These are phyloP conservation scores for Paradoxurus hermaphroditus DNA, from an alignment of 2,113 vertebrate species.

Conservation along the genomic window DNA sequence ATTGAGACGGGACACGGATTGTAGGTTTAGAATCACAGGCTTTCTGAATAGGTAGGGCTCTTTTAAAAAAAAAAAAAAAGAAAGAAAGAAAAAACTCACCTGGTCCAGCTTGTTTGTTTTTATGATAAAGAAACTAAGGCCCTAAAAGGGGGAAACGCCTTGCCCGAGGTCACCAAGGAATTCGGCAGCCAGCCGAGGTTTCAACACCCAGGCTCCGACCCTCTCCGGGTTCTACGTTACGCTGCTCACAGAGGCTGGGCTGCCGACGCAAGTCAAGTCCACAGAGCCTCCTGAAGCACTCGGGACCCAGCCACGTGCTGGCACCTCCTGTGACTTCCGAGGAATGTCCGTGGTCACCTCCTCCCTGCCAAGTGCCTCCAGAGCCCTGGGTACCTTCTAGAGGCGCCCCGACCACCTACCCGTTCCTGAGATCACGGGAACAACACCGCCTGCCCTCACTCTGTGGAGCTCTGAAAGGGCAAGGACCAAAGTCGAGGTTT, in stretches of 20 bases:
- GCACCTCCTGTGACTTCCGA: not conserved
- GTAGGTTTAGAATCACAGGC: not conserved
- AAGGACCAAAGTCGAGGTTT: not conserved
- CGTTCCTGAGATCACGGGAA: not conserved
- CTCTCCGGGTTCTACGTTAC: not conserved
- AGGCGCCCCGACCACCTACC: rapidly evolving
- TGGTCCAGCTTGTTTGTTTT: not conserved
- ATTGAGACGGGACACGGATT: not conserved
- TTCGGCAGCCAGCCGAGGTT: not conserved
- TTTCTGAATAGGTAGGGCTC: not conserved
- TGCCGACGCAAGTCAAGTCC: no score
- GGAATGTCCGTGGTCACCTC: rapidly evolving
- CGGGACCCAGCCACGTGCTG: rapidly evolving
- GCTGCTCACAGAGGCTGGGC: not conserved
- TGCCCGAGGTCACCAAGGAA: not conserved
- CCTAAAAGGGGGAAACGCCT: not conserved
- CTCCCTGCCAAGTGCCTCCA: rapidly evolving
- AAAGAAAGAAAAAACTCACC: not conserved
- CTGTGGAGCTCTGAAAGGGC: not conserved
- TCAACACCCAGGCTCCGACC: not conserved
- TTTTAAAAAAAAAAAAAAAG: not conserved
- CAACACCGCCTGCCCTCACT: not conserved
- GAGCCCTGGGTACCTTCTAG: rapidly evolving
- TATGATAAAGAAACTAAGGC: not conserved
- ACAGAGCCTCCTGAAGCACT: no score